Percentiles rank a stretch among this genome's conserved stretches.
phyloP scores from a whole-genome alignment of 2,797 vertebrate species.

The Channa striata region DNA sequence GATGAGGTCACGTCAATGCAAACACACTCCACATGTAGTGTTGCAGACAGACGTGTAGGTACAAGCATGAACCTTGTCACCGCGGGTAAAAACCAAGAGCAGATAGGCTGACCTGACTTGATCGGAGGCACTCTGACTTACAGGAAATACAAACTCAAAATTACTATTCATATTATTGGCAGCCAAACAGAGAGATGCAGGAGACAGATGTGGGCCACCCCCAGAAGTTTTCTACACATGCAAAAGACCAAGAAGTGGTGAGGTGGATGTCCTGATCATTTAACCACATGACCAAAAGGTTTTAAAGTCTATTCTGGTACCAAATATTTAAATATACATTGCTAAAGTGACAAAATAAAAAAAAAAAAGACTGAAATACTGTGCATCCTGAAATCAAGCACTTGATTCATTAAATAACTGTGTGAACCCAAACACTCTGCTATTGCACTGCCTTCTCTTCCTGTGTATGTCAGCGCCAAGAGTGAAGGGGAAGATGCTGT shows the following conservation, averaged over 20 bases:
- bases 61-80: conserved; percentile 43
- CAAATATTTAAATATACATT: background rate
- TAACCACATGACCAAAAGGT: background rate
- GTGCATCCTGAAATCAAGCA: conserved; percentile 9
- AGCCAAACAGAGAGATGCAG: conserved; percentile 32
- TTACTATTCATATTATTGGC: conserved; percentile 46
- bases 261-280: background rate
- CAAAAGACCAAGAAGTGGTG: conserved; percentile 8
- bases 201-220: conserved; percentile 29
- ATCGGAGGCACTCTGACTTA: conserved; percentile 45
- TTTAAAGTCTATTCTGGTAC: background rate
- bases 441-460: conserved; percentile 28
- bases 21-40: conserved; percentile 34
- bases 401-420: conserved; percentile 4
- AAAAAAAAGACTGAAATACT: background rate
- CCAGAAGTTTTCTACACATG: conserved; percentile 28
- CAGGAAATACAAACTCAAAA: conserved; percentile 68
- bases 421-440: conserved; percentile 11
- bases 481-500: conserved; percentile 17
- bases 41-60: conserved; percentile 49
- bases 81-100: conserved; percentile 30
- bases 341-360: background rate
- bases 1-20: conserved; percentile 50
- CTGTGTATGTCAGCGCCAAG: conserved; percentile 36
- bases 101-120: conserved; percentile 40